Evolutionary conservation across 1,140 invertebrate genomes (phyloP), one percentile per base, ranked within the genome.

Genomic region (Drosophila suzukii): DNA sequence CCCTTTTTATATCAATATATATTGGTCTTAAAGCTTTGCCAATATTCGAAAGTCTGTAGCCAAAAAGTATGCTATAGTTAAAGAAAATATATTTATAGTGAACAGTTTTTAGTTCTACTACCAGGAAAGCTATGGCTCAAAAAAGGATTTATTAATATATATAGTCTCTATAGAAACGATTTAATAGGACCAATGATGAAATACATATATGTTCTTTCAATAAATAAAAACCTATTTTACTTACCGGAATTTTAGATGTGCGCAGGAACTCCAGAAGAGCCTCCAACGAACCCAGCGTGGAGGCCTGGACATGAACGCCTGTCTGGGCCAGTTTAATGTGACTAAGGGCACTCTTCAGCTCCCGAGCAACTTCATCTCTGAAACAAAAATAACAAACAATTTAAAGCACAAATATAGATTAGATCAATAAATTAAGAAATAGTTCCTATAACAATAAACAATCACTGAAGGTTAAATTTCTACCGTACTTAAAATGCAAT

Each of bases 251-350:
- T 94, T 99, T 98, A 61, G 98, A 98, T 50, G 96, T 96, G 80
- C 95, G 95, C 13, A 99, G 94, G 93, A 99, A 99, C 89, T 99
- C 98, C 3, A 99, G 94, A 15, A 99, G 93, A 7, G 99, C 99
- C 93, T 99, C 99, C 0, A 99, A 93, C 3, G 99, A 99, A 1
- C 99, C 99, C 2, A 99, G 94, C 51, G 99, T 99, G 1, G 98
- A 99, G 0, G 99, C 99, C 93, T 99, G 99, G 1, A 99, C 99
- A 93, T 98, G 99, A 24, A 99, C 99, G 59, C 99, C 99, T 74
- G 97, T 94, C 79, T 98, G 96, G 47, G 96, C 95, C 56, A 99
- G 93, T 91, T 98, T 98, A 72, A 99, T 99, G 13, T 96, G 95
- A 53, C 97, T 97, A 41, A 99, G 94, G 5, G 98, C 98, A 39